These are phyloP conservation scores for Lucifuga dentata DNA, from an alignment of 2,113 vertebrate genomes.

Conservation along the genomic window DNA sequence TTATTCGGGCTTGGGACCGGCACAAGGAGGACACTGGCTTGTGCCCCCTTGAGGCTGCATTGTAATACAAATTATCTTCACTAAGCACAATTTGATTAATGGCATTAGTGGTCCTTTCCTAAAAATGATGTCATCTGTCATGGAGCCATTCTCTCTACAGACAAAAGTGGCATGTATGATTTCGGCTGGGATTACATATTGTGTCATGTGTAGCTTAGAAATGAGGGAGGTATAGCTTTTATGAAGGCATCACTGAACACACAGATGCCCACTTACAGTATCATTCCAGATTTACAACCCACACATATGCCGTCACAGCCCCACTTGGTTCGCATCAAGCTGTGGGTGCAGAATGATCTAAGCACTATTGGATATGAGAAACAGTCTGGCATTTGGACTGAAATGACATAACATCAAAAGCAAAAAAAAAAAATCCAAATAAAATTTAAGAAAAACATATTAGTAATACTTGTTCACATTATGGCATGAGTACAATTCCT, in stretches of 20 bases:
- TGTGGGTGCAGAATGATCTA: constrained; percentile 68
- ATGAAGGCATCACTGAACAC: constrained; percentile 61
- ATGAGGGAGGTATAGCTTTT: constrained; percentile 52
- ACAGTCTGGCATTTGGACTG: constrained; percentile 45
- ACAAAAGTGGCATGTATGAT: constrained; percentile 40
- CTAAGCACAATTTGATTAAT: no score
- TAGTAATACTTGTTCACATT: constrained; percentile 7
- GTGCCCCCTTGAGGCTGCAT: no score
- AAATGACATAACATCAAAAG: constrained; percentile 48
- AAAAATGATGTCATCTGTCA: constrained; percentile 41
- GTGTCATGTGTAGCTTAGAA: constrained; percentile 70
- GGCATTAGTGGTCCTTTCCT: no score
- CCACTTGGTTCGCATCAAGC: constrained; percentile 59
- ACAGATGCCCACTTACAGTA: constrained; percentile 70
- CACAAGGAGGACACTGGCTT: no score
- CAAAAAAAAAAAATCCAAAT: constrained; percentile 20
- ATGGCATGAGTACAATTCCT: no score
- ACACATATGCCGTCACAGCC: constrained; percentile 74
- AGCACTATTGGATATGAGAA: constrained; percentile 55
- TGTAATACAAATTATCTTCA: no score
- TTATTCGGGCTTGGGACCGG: no score
- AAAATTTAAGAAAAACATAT: not conserved
- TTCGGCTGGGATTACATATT: constrained; percentile 46
- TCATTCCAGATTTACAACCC: constrained; percentile 73
- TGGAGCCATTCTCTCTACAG: constrained; percentile 35